Percentiles rank a stretch among this genome's conserved stretches.
These are phyloP conservation scores for Struthidea cinerea DNA, from an alignment of 2,113 vertebrate species.

Conservation along the genomic window DNA sequence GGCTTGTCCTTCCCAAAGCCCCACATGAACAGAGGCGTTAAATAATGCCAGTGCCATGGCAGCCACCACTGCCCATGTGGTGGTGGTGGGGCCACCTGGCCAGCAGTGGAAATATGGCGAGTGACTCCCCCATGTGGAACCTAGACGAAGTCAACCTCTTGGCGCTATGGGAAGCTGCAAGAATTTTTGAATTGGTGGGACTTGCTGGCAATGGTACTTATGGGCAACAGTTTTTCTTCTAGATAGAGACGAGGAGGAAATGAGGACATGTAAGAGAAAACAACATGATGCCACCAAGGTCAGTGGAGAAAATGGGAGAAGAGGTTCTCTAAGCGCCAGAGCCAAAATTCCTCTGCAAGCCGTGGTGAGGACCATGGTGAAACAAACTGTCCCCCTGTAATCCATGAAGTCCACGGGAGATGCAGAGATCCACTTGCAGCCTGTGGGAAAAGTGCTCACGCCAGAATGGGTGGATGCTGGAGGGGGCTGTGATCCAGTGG, in stretches of 20 bases:
- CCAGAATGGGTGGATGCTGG: background rate
- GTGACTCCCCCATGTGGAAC: background rate
- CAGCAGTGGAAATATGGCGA: background rate
- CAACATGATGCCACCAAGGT: background rate
- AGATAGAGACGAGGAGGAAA: background rate
- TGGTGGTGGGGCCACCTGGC: background rate
- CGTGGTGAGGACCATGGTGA: background rate
- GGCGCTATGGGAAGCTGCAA: background rate
- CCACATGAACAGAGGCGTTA: background rate
- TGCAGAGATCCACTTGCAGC: background rate
- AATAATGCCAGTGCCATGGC: background rate
- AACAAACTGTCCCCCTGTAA: background rate
- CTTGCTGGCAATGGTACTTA: background rate
- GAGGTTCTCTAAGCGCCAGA: background rate
- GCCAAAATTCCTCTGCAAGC: background rate
- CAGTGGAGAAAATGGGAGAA: background rate
- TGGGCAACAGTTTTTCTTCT: background rate
- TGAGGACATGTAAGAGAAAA: background rate
- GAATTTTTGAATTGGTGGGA: background rate
- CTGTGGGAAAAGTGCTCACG: background rate
- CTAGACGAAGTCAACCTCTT: background rate
- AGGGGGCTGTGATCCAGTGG: background rate
- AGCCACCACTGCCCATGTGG: background rate
- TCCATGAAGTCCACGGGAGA: background rate
- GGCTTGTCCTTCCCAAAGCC: background rate